Evolutionary conservation across 2,797 vertebrate species (phyloP).

Genomic region (Anolis apletophallus): DNA sequence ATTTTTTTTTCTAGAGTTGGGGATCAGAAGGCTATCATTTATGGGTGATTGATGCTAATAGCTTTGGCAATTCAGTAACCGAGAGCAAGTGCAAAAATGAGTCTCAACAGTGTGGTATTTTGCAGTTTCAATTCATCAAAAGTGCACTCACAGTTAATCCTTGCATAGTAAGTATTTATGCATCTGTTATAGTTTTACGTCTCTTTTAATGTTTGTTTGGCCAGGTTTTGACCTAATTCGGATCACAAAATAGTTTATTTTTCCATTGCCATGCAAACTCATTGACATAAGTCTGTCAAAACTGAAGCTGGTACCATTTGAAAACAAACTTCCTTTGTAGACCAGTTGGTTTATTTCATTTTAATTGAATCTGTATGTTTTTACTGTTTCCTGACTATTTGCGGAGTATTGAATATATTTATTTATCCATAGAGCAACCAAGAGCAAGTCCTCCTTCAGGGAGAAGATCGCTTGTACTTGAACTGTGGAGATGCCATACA

Average conservation of each 20-base stretch:
- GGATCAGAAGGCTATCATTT: slow-evolving; percentile 97
- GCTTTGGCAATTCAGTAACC: slow-evolving; percentile 65
- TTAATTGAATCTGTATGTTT: not conserved
- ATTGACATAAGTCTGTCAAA: not conserved
- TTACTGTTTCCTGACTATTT: slow-evolving; percentile 11
- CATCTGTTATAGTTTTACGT: not conserved
- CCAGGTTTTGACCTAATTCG: not conserved
- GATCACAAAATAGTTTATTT: not conserved
- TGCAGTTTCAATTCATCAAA: slow-evolving; percentile 98
- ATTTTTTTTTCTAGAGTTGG: slow-evolving; percentile 81
- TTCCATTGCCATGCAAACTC: not conserved
- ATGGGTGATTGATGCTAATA: slow-evolving; percentile 88
- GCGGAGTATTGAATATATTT: slow-evolving; percentile 20
- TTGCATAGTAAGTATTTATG: slow-evolving; percentile 89
- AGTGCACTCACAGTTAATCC: slow-evolving; percentile 98
- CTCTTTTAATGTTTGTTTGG: not conserved
- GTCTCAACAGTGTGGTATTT: slow-evolving; percentile 84
- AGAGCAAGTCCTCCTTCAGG: slow-evolving; percentile 96
- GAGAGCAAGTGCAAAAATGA: slow-evolving; percentile 70
- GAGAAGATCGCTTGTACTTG: slow-evolving; percentile 96
- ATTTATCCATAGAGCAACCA: slow-evolving; percentile 90
- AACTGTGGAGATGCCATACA: slow-evolving; percentile 94
- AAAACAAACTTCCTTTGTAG: not conserved
- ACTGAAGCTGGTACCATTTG: not conserved
- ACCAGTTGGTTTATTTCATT: not conserved